Base-by-base conservation (phyloP, 2,888 invertebrate genomes). In the Lasioglossum oenotherae region DNA sequence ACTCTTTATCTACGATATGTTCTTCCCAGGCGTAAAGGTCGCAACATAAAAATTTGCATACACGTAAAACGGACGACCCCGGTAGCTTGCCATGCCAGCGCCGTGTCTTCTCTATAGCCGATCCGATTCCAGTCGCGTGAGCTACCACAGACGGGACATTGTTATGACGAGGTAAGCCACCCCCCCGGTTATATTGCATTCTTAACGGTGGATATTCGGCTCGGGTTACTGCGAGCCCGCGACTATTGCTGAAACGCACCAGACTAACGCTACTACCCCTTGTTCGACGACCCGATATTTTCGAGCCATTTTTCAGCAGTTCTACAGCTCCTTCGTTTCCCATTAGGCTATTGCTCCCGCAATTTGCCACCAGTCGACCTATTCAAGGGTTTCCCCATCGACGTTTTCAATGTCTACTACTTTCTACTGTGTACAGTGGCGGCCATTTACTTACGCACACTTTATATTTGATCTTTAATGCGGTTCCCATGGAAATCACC, bases 11-110 rank as follows among this genome's bases (percentile, higher is more conserved):
- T 27, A 35, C n/a, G 27, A 57, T 53, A 44, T 38, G 53, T 78
- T 53, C 75, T 82, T 73, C 14, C 57, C 23, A 64, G 5, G 64
- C 67, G 73, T 82, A 79, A 86, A 88, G 35, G 41, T 64, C 12
- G 73, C 57, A 57, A 53, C 67, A 71, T 91, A 89, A 90, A 92
- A 92, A 92, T 93, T 93, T 92, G 88, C 92, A 93, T 93, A 87
- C 84, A 81, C 89, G 89, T 90, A 85, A 89, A 92, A 90, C 84
- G 79, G 75, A 82, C 85, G 72, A 69, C 16, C 23, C n/a, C 35
- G 35, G 41, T n/a, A n/a, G 49, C 79, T 44, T 19, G 53, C 67
- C 57, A n/a, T 41, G 44, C 19, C 19, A 31, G 67, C 67, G 46
- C n/a, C 31, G 69, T 78, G 60, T 71, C 12, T 75, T 46, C 57